Percentiles rank a stretch among this genome's conserved stretches.
Conservation (phyloP, 2,113 vertebrate genomes). For the Lepus americanus region DNA sequence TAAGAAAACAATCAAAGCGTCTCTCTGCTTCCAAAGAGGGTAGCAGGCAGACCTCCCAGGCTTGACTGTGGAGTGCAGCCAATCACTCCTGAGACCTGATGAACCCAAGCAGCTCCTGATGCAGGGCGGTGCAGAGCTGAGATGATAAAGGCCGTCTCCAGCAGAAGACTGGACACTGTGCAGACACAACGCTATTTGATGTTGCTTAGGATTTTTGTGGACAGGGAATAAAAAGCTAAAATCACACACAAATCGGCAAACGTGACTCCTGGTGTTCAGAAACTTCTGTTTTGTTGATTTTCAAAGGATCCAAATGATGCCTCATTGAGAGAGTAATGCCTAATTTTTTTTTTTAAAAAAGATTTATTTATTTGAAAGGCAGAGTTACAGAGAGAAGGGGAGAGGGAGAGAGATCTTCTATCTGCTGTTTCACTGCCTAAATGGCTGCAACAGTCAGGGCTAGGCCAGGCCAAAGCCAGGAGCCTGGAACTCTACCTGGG, state of each 20-base stretch:
- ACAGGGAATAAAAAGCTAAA: slow-evolving; percentile 46
- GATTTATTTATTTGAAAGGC: too few species aligned
- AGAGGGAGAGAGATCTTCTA: too few species aligned
- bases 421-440: too few species aligned
- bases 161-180: not conserved
- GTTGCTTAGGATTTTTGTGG: not conserved
- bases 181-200: not conserved
- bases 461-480: too few species aligned
- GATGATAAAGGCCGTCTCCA: not conserved
- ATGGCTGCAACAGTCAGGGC: too few species aligned
- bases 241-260: not conserved
- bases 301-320: not conserved
- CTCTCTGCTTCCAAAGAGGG: not conserved
- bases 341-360: too few species aligned
- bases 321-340: not conserved
- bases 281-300: not conserved
- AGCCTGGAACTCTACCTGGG: too few species aligned
- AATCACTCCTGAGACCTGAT: not conserved
- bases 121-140: not conserved
- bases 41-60: not conserved
- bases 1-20: not conserved
- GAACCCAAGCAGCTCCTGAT: not conserved
- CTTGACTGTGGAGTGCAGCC: not conserved
- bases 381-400: too few species aligned
- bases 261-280: not conserved